Conservation (phyloP, 2,888 invertebrate genomes). For the Pheosia gnoma region DNA sequence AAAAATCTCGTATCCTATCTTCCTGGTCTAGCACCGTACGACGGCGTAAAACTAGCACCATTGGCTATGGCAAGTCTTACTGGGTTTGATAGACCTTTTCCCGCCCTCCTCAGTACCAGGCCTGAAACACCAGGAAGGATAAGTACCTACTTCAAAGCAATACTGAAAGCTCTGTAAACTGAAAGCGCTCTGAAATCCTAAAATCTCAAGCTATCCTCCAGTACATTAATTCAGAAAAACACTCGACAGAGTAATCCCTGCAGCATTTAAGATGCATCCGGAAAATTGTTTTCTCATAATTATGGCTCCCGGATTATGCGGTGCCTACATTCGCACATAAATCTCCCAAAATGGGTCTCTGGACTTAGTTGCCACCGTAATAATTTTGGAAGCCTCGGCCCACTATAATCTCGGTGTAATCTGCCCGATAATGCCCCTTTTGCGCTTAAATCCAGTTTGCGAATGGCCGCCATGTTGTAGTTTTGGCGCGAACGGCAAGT, state of each 20-base stretch:
- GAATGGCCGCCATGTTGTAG: slow-evolving; percentile 66
- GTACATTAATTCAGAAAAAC: slow-evolving; percentile 47
- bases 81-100: too few relatives aligned
- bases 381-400: slow-evolving; percentile 74
- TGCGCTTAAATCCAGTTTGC: slow-evolving; percentile 73
- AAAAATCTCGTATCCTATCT: too few relatives aligned
- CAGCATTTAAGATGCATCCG: slow-evolving; percentile 75
- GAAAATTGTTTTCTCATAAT: slow-evolving; percentile 84
- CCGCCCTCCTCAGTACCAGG: too few relatives aligned
- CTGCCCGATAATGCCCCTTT: slow-evolving; percentile 81
- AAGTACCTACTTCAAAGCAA: neutral
- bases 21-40: too few relatives aligned
- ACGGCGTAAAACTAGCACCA: too few relatives aligned
- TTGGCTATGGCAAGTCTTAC: too few relatives aligned
- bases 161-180: neutral
- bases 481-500: slow-evolving; percentile 65
- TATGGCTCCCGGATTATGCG: slow-evolving; percentile 75
- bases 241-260: slow-evolving; percentile 61
- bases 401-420: slow-evolving; percentile 83
- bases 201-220: slow-evolving; percentile 21
- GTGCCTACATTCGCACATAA: slow-evolving; percentile 81
- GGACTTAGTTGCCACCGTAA: slow-evolving; percentile 80
- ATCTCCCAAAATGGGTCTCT: slow-evolving; percentile 80
- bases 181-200: slow-evolving; percentile 8
- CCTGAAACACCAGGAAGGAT: too few relatives aligned